Evolutionary conservation across 1,140 invertebrate species (phyloP), one percentile per base, ranked within the genome.

Genomic region (Wasmannia auropunctata): DNA sequence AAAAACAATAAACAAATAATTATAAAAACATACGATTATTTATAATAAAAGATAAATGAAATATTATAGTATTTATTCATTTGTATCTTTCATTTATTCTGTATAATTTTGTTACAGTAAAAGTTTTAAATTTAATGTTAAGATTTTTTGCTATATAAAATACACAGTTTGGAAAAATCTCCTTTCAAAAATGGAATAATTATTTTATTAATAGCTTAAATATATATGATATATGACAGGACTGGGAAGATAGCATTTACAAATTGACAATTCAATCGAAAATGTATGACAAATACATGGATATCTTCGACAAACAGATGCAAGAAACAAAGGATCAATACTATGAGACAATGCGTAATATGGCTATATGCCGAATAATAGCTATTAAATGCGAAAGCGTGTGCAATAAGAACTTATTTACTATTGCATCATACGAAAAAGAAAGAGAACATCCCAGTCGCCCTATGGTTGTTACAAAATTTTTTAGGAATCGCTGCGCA

Each of bases 401-500:
- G 4, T 91, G 84, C 56, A 92, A 93, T 37, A 86, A 83, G 56
- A 46, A 79, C 2, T 75, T 83, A n/a, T 72, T 85, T 14, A 58
- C 62, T 2, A 91, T 93, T 72, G 65, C 74, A 46, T 93, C 95
- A 10, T 96, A 96, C 81, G 96, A 31, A 16, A 31, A 22, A 31
- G 28, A 62, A 8, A 19, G 1, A 62, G 58, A 96, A 92, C 96
- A 94, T 87, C 91, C 94, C 4, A 97, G 97, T 7, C 93, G 95
- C 83, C 97, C 97, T 0, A 86, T 95, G n/a, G 95, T 96, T 88
- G 96, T 96, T 86, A 85, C 94, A 0, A 95, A 95, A 80, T 97
- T 96, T 94, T 67, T 97, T 11, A 95, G 93, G 83, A 96, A 95
- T 93, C 95, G 96, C 34, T 95, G 95, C 14, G 95, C 95, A 84